Evolutionary conservation across 2,888 invertebrate species (phyloP), one percentile per base, ranked within the genome.

Genomic region (Allophyes oxyacanthae): DNA sequence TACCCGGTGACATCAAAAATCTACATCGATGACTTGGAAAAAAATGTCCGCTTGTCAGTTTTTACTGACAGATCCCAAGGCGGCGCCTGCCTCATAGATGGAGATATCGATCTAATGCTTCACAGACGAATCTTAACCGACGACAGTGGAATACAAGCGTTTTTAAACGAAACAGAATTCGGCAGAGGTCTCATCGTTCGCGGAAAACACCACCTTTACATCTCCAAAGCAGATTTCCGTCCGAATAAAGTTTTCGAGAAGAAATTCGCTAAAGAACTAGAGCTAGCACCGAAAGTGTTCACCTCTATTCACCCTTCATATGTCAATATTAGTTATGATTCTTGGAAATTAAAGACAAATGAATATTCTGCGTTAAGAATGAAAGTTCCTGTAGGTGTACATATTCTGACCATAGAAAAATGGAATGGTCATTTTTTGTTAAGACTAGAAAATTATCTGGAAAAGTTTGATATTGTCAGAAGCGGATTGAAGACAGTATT

Each of bases 1-100:
- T 99, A 98, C 83, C 99, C 99, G 0, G 95, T 99, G 0, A 98
- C 98, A 15, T 96, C 97, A 0, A 96, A 97, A 81, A 97, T 99
- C 33, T 94, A 95, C 36, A 89, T 98, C 2, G 94, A 95, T 75
- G 97, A 97, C 72, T 40, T 70, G 0, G 36, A 56, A 0, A 82
- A 73, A 10, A 91, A 92, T 30, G 54, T 94, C 0, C 91, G 95
- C 28, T 76, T 97, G 0, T 94, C 95, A 0, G 88, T 97, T 0
- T 87, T 98, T 14, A 96, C 95, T 5, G 98, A 98, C 84, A 91
- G 98, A 58, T 95, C 97, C 0, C 97, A 98, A 89, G 98, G 98
- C 0, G 98, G 97, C 0, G 94, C 95, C 0, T 97, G 97, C 38
- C 81, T 98, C 10, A 77, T 87, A 0, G 95, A 97, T 67, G 98